Conservation (phyloP, 2,797 vertebrate genomes). For the Ciconia nigra region DNA sequence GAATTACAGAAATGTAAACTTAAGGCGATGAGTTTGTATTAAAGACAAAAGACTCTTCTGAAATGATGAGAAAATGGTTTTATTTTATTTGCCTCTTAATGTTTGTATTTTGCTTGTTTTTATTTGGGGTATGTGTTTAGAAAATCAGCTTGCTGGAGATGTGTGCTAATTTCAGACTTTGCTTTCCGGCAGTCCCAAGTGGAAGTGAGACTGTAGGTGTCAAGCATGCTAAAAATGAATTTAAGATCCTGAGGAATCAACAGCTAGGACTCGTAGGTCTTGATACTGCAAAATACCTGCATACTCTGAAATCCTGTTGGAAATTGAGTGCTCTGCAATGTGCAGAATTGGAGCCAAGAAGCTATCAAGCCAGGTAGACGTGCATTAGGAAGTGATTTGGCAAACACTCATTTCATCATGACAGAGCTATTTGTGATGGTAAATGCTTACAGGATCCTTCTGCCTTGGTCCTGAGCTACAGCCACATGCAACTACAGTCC, state of each 20-base stretch:
- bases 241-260: not conserved
- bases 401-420: not conserved
- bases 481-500: not conserved
- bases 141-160: not conserved
- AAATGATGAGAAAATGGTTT: not conserved
- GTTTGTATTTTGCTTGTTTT: not conserved
- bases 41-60: not conserved
- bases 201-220: not conserved
- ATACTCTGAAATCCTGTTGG: not conserved
- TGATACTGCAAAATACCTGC: not conserved
- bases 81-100: not conserved
- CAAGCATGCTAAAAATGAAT: not conserved
- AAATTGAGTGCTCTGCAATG: not conserved
- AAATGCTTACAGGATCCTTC: not conserved
- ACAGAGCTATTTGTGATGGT: conserved; percentile 1
- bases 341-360: not conserved
- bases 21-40: not conserved
- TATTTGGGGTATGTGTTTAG: not conserved
- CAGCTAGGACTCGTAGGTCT: not conserved
- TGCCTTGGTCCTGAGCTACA: not conserved
- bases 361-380: not conserved
- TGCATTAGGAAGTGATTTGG: not conserved
- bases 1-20: not conserved
- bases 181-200: not conserved
- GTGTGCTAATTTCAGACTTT: not conserved